Evolutionary conservation across 2,888 invertebrate species (phyloP).

Genomic region (Coelogynopora nodosa): DNA sequence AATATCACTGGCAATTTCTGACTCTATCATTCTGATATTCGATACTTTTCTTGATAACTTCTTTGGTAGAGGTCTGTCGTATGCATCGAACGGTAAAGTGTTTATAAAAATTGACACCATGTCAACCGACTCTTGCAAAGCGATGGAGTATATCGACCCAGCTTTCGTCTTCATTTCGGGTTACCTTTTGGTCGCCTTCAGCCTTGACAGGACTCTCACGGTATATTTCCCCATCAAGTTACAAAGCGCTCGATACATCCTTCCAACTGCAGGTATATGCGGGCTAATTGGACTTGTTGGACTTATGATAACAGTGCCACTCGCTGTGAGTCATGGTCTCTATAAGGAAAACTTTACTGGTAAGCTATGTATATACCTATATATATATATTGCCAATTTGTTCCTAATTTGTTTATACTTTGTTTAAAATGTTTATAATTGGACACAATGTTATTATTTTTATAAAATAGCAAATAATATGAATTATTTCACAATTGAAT

Average conservation of each 20-base stretch:
- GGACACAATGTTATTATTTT: no score
- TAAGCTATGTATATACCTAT: no score
- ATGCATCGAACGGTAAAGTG: not conserved
- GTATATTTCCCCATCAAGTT: not conserved
- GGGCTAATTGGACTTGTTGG: not conserved
- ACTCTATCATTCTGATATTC: not conserved
- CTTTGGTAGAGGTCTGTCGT: not conserved
- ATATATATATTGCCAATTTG: no score
- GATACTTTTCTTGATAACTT: not conserved
- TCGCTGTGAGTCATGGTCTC: not conserved
- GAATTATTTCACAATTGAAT: no score
- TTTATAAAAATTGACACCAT: not conserved
- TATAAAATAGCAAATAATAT: no score
- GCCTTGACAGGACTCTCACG: not conserved
- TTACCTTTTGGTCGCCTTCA: not conserved
- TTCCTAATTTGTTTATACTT: no score
- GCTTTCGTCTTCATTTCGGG: slow-evolving; percentile 18
- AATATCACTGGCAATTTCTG: slow-evolving; percentile 19
- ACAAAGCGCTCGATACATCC: not conserved
- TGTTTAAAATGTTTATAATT: no score
- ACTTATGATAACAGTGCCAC: not conserved
- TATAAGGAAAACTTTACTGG: no score
- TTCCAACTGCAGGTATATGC: not conserved
- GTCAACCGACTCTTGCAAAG: not conserved
- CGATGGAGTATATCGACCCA: not conserved